phyloP scores from a whole-genome alignment of 1,140 invertebrate genomes.

The Lordiphosa stackelbergi region DNA sequence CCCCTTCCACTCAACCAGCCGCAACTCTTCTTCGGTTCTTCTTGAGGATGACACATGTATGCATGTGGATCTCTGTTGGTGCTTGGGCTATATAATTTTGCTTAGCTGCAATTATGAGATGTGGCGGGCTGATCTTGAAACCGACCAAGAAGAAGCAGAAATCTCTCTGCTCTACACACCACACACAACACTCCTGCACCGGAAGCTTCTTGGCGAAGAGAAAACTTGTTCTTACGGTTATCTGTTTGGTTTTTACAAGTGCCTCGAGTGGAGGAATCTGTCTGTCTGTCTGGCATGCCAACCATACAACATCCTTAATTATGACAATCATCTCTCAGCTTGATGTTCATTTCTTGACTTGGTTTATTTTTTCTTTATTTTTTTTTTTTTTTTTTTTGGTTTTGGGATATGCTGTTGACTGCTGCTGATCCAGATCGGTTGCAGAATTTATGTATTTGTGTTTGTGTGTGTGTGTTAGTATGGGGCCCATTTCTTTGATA shows the following conservation, averaged over 20 bases:
- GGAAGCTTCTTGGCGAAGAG: slow-evolving; percentile 48
- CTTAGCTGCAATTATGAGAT: slow-evolving; percentile 74
- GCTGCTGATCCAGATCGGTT: slow-evolving; percentile 59
- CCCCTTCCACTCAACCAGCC: not conserved
- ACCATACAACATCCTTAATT: slow-evolving; percentile 71
- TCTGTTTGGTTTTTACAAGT: slow-evolving; percentile 65
- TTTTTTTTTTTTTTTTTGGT: not conserved
- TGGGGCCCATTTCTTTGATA: slow-evolving; percentile 38
- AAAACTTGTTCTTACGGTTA: slow-evolving; percentile 70
- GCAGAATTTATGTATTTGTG: slow-evolving; percentile 27
- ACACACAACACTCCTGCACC: slow-evolving; percentile 28
- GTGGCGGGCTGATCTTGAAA: slow-evolving; percentile 60
- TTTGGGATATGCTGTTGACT: slow-evolving; percentile 29
- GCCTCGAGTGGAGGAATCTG: slow-evolving; percentile 41
- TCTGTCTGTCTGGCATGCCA: slow-evolving; percentile 57
- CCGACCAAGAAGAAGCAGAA: slow-evolving; percentile 13
- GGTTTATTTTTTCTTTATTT: slow-evolving; percentile 14
- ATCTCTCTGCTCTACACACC: slow-evolving; percentile 35
- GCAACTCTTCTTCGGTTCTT: slow-evolving; percentile 4
- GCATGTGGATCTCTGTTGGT: slow-evolving; percentile 29
- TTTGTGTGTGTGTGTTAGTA: slow-evolving; percentile 10
- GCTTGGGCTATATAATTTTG: slow-evolving; percentile 62
- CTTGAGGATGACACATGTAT: slow-evolving; percentile 41
- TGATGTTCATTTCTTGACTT: slow-evolving; percentile 53
- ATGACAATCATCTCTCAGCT: slow-evolving; percentile 70